phyloP scores from a whole-genome alignment of 2,797 vertebrate genomes.

The Eleutherodactylus coqui region DNA sequence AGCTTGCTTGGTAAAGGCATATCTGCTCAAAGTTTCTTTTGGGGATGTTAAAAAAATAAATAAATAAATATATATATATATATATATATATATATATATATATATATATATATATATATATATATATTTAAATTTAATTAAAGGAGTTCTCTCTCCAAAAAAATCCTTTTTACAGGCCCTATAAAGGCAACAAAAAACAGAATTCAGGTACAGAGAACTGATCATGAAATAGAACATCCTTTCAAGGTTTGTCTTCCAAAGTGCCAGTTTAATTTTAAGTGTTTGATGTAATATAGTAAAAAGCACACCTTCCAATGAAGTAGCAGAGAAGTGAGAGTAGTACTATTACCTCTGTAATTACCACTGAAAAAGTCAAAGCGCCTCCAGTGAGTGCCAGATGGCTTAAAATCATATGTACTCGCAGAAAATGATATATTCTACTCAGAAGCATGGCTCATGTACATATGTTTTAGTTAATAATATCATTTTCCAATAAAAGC shows the following conservation, averaged over 20 bases:
- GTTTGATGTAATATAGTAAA: slow-evolving; percentile 2
- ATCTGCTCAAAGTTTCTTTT: not conserved
- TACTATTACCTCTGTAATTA: slow-evolving; percentile 51
- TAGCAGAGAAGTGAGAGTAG: slow-evolving; percentile 4
- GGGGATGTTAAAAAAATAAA: not conserved
- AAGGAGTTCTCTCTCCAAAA: too few relatives aligned
- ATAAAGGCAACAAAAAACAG: not conserved
- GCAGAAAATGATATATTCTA: slow-evolving; percentile 21
- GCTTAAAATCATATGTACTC: slow-evolving; percentile 27
- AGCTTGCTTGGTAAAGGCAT: not conserved
- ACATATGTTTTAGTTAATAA: not conserved
- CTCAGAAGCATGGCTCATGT: not conserved
- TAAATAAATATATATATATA: too few relatives aligned
- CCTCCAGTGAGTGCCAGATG: slow-evolving; percentile 24
- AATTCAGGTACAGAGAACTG: not conserved
- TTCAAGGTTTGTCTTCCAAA: not conserved
- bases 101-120: too few relatives aligned
- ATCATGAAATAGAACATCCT: not conserved
- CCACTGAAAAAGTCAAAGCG: slow-evolving; percentile 53
- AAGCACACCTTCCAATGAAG: not conserved
- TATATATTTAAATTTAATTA: too few relatives aligned
- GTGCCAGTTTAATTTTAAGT: not conserved
- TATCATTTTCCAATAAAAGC: not conserved
- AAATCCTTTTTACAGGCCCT: not conserved
- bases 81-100: too few relatives aligned